These are phyloP conservation scores for mouse (Mus musculus) DNA, from an alignment of 2,113 vertebrate genomes.

Conservation along the genomic window GRCm39 chr16:87796501-87797000, in stretches of 20 bases:
- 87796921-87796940: background rate
- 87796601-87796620: background rate
- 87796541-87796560: background rate
- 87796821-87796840: background rate
- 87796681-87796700: too few species aligned
- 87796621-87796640: background rate
- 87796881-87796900: background rate
- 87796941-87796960: background rate
- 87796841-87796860: background rate
- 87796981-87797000: background rate
- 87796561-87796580: background rate
- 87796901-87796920: background rate
- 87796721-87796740: background rate
- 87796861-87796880: background rate
- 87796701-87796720: background rate
- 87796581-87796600: background rate
- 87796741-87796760: background rate
- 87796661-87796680: background rate
- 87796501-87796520: background rate
- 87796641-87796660: background rate
- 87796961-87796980: background rate
- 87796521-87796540: rapidly evolving
- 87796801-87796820: background rate
- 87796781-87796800: background rate
- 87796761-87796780: background rate